Evolutionary conservation across 1,140 invertebrate species (phyloP).

Genomic region (Chrysomallon squamiferum): DNA sequence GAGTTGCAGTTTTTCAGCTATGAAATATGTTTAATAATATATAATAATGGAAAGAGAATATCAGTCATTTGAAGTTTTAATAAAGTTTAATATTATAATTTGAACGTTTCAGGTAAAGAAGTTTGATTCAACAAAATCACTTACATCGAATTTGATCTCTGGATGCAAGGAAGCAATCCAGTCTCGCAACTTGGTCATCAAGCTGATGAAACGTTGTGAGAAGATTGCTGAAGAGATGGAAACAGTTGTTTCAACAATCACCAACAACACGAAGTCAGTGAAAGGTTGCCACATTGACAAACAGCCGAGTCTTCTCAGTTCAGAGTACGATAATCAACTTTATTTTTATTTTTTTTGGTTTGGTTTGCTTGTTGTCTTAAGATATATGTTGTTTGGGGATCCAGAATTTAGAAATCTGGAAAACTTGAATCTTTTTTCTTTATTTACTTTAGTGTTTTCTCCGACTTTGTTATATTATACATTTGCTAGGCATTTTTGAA

Average conservation of each 20-base stretch:
- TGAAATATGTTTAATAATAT: too few relatives aligned
- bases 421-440: too few relatives aligned
- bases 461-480: too few relatives aligned
- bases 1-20: too few relatives aligned
- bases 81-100: too few relatives aligned
- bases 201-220: conserved; percentile 67
- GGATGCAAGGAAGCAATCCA: conserved; percentile 63
- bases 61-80: too few relatives aligned
- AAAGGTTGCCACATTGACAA: conserved; percentile 56
- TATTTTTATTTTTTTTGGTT: background rate
- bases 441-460: too few relatives aligned
- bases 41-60: too few relatives aligned
- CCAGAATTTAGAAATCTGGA: too few relatives aligned
- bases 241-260: conserved; percentile 61
- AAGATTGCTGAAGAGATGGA: conserved; percentile 64
- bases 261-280: conserved; percentile 29
- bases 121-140: conserved; percentile 52
- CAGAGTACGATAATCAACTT: conserved; percentile 46
- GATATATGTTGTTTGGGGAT: too few relatives aligned
- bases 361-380: background rate
- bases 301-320: conserved; percentile 62
- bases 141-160: conserved; percentile 62
- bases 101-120: conserved; percentile 58
- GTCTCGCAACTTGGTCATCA: conserved; percentile 61
- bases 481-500: too few relatives aligned